Base-by-base conservation (phyloP, 2,113 vertebrate genomes). In the Clarias batrachus region DNA sequence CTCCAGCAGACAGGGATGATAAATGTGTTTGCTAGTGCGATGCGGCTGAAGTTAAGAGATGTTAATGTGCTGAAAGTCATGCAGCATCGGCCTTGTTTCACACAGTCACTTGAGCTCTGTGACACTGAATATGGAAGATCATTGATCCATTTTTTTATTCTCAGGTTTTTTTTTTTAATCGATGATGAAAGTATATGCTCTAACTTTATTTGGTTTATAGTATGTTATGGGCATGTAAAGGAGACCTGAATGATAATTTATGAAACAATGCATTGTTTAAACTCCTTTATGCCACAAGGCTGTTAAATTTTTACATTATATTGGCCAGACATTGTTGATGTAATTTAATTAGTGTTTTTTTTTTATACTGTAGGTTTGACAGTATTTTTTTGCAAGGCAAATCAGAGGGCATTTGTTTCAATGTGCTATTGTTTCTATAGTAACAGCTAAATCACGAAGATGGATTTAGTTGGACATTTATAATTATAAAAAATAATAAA, bases 31-130 rank as follows among this genome's bases (percentile, higher is more conserved):
- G 81, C 86, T 78, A 59, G 70, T 30, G 62, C 13, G 60, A 8
- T 78, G 86, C 81, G 27, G 86, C 81, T 68, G 71, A 78, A 87
- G 86, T 83, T 83, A 83, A 83, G 71, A 87, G 86, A 83, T 68
- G 81, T 74, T 83, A 83, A 77, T 82, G 60, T 74, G 73, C 74
- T 83, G 73, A 83, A 77, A 65, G 81, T 25, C 59, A 9, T 57
- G 70, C 85, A 76, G 71, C 71, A n/a, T 41, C 66, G 86, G 48
- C 86, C 86, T 83, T 76, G 79, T 82, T 86, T 86, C 57, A 74
- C 79, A 86, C 33, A 82, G n/a, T 74, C 56, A 74, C 41, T 86
- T 81, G 66, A 70, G 71, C 65, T 63, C 65, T 16, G 19, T 62
- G 57, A 82, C 66, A 54, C 41, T 57, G 33, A 17, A 37, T 62